phyloP scores from a whole-genome alignment of 2,797 vertebrate species.

The Rhinella marina region DNA sequence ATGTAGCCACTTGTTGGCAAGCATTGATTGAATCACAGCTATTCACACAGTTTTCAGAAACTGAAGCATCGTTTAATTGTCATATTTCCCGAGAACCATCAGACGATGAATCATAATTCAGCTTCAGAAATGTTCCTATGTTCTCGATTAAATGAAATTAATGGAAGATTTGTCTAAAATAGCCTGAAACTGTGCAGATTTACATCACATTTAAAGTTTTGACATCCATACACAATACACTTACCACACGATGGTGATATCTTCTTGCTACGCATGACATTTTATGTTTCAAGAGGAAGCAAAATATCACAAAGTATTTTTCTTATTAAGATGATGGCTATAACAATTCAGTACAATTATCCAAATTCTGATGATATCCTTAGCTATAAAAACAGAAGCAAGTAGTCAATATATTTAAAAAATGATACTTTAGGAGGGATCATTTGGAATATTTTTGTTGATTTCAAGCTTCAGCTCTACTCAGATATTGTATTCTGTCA shows the following conservation, averaged over 20 bases:
- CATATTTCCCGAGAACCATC: constrained; percentile 43
- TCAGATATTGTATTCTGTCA: too few species aligned
- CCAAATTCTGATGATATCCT: not conserved
- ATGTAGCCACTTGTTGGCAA: constrained; percentile 50
- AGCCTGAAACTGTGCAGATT: not conserved
- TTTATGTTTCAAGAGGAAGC: not conserved
- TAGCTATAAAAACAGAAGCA: too few species aligned
- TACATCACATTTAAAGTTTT: not conserved
- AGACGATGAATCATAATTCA: constrained; percentile 25
- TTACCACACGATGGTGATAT: not conserved
- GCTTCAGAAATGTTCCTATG: constrained; percentile 16
- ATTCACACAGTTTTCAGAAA: constrained; percentile 45
- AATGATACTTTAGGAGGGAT: too few species aligned
- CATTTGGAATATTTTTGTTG: too few species aligned
- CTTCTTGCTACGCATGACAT: not conserved
- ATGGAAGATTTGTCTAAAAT: not conserved
- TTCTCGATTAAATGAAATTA: constrained; percentile 4
- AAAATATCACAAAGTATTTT: not conserved
- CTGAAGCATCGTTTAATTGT: constrained; percentile 43
- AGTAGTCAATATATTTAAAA: too few species aligned
- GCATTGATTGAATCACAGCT: constrained; percentile 45
- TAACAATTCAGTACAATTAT: not conserved
- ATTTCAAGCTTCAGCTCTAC: too few species aligned
- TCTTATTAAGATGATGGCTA: not conserved
- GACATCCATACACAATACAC: too few species aligned